phyloP scores from a whole-genome alignment of 2,888 invertebrate species.

The Metellina segmentata region DNA sequence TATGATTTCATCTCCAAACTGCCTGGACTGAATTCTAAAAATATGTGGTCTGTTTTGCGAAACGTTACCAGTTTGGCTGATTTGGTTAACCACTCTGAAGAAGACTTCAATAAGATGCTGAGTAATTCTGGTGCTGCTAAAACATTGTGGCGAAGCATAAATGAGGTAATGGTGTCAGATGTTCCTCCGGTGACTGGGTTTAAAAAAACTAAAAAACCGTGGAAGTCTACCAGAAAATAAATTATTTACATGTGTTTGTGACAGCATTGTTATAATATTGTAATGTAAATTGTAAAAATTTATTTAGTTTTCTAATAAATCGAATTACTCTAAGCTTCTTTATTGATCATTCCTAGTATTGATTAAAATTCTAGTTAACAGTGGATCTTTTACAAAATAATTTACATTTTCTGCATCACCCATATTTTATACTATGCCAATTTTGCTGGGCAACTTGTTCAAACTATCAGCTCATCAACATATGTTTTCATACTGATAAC shows the following conservation, averaged over 20 bases:
- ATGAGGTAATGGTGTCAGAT: slow-evolving; percentile 77
- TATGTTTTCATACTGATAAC: too few relatives aligned
- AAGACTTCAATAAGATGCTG: slow-evolving; percentile 87
- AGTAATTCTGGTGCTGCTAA: slow-evolving; percentile 83
- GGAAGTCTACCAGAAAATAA: slow-evolving; percentile 53
- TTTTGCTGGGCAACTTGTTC: too few relatives aligned
- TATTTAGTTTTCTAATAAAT: neutral
- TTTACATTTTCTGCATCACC: too few relatives aligned
- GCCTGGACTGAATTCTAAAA: slow-evolving; percentile 94
- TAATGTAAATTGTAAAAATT: neutral
- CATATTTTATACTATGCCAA: too few relatives aligned
- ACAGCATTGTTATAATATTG: neutral
- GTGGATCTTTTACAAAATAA: too few relatives aligned
- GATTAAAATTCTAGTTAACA: too few relatives aligned
- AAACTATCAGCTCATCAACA: too few relatives aligned
- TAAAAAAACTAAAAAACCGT: slow-evolving; percentile 57
- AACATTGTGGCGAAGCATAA: slow-evolving; percentile 80
- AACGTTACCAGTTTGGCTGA: slow-evolving; percentile 86
- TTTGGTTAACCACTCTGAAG: slow-evolving; percentile 83
- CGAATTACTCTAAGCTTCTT: too few relatives aligned
- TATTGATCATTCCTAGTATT: too few relatives aligned
- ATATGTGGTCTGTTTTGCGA: slow-evolving; percentile 89
- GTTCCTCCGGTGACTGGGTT: neutral
- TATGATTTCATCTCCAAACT: slow-evolving; percentile 90
- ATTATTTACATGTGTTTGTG: neutral